Evolutionary conservation across 1,140 invertebrate species (phyloP).

Genomic region (Delia radicum): DNA sequence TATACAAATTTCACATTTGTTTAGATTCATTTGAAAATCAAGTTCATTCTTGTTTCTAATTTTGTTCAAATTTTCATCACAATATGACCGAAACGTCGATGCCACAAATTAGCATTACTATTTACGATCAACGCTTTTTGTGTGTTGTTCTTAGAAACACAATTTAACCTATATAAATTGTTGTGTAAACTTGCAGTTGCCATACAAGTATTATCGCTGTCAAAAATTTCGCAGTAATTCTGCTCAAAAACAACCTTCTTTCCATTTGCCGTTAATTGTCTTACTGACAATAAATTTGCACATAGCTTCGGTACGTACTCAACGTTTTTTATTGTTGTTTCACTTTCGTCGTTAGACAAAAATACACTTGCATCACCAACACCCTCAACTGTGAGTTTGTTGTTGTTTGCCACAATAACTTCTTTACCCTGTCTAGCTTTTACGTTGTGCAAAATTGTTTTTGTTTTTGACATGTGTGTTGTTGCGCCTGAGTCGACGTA

Average conservation of each 20-base stretch:
- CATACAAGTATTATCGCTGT: slow-evolving; percentile 19
- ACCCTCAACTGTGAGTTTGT: slow-evolving; percentile 18
- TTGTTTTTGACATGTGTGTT: too few relatives aligned
- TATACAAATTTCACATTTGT: slow-evolving; percentile 37
- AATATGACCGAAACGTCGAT: slow-evolving; percentile 33
- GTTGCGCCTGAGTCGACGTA: slow-evolving; percentile 7
- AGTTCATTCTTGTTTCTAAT: too few relatives aligned
- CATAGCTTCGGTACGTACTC: slow-evolving; percentile 18
- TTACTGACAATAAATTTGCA: slow-evolving; percentile 22
- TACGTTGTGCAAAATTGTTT: too few relatives aligned
- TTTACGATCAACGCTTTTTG: slow-evolving; percentile 42
- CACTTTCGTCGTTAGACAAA: not conserved
- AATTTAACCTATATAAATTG: slow-evolving; percentile 20
- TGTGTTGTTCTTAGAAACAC: not conserved
- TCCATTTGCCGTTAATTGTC: slow-evolving; percentile 6
- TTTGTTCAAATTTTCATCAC: slow-evolving; percentile 32
- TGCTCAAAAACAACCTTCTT: slow-evolving; percentile 12
- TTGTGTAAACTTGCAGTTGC: slow-evolving; percentile 13
- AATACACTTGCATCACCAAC: slow-evolving; percentile 2
- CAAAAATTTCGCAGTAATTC: slow-evolving; percentile 36
- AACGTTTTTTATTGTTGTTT: slow-evolving; percentile 26
- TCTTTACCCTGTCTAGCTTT: too few relatives aligned
- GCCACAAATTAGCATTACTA: slow-evolving; percentile 28
- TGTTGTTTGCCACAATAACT: slow-evolving; percentile 15
- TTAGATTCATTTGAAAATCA: slow-evolving; percentile 33